These are phyloP conservation scores for Hedychridium roseum DNA, from an alignment of 2,888 invertebrate genomes.

Conservation along the genomic window DNA sequence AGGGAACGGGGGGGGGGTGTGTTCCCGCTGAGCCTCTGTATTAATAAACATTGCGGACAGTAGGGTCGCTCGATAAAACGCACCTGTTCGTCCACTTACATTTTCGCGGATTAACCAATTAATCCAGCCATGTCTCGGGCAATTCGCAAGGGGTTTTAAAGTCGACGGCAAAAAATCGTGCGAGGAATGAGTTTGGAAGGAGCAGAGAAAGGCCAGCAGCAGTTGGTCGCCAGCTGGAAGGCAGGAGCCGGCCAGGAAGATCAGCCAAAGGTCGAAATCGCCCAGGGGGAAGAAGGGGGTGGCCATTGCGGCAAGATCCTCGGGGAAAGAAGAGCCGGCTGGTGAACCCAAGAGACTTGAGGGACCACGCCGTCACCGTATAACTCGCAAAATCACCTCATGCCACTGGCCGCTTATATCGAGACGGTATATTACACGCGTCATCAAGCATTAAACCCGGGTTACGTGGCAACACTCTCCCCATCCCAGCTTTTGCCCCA, in stretches of 20 bases:
- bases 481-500: too few relatives aligned
- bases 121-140: too few relatives aligned
- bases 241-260: too few relatives aligned
- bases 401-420: not conserved
- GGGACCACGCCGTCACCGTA: too few relatives aligned
- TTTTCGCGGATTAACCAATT: too few relatives aligned
- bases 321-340: conserved; percentile 4
- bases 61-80: too few relatives aligned
- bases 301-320: not conserved
- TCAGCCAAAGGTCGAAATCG: not conserved
- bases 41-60: too few relatives aligned
- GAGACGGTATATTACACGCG: conserved; percentile 17
- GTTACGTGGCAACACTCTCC: not conserved
- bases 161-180: too few relatives aligned
- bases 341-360: too few relatives aligned
- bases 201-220: conserved; percentile 29
- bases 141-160: too few relatives aligned
- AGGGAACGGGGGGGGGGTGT: conserved; percentile 5
- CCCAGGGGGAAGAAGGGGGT: not conserved
- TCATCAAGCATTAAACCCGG: conserved; percentile 19
- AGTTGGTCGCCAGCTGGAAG: conserved; percentile 49
- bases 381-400: conserved; percentile 4
- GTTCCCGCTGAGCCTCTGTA: too few relatives aligned
- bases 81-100: too few relatives aligned
- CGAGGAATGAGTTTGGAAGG: conserved; percentile 19